Evolutionary conservation across 2,888 invertebrate genomes (phyloP).

Genomic region (Fragum fragum): DNA sequence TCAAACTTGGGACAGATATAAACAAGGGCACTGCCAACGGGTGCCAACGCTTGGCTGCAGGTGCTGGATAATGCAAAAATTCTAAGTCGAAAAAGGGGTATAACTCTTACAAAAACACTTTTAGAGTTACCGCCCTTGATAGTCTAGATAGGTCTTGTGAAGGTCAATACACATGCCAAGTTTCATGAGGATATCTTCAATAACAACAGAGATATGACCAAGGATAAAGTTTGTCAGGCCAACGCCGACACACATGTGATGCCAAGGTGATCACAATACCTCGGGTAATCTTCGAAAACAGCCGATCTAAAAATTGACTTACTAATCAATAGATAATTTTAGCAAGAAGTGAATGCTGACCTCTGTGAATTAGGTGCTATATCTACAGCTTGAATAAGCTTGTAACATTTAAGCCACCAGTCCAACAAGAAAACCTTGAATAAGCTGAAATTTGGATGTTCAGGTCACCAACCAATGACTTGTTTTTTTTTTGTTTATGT

Average conservation of each 20-base stretch:
- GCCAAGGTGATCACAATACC: constrained; percentile 1
- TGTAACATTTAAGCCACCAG: no score
- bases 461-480: no score
- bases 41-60: constrained; percentile 13
- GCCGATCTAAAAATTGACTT: background rate
- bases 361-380: no score
- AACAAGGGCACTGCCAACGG: background rate
- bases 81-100: constrained; percentile 6
- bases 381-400: no score
- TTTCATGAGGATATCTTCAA: constrained; percentile 11
- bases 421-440: no score
- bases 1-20: no score
- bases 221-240: constrained; percentile 5
- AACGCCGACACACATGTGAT: background rate
- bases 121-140: constrained; percentile 7
- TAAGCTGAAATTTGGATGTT: no score
- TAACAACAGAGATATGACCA: constrained; percentile 8
- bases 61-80: constrained; percentile 4
- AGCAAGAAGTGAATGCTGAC: no score
- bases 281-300: background rate
- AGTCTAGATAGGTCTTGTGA: background rate
- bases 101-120: constrained; percentile 9
- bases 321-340: no score
- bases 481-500: no score
- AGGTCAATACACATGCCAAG: constrained; percentile 1